phyloP scores from a whole-genome alignment of 2,797 vertebrate species.

The Moxostoma hubbsi region DNA sequence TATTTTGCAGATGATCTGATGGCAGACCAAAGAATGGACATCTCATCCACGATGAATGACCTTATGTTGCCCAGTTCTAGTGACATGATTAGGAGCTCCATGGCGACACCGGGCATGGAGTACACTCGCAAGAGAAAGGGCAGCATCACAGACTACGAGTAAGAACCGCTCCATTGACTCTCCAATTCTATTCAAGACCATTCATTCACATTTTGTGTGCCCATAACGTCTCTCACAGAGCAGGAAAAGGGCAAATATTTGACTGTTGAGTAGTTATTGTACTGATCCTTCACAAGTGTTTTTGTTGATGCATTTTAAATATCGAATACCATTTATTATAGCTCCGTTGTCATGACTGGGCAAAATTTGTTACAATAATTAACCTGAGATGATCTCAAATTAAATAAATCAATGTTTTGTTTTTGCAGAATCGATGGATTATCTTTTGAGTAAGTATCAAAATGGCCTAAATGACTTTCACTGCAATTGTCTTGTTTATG shows the following conservation, averaged over 20 bases:
- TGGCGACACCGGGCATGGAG: constrained; percentile 74
- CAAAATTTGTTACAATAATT: too few relatives aligned
- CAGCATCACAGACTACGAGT: constrained; percentile 95
- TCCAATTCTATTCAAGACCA: too few relatives aligned
- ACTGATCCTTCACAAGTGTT: too few relatives aligned
- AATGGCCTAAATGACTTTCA: background rate
- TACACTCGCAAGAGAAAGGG: constrained; percentile 86
- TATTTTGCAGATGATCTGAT: constrained; percentile 80
- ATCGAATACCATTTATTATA: too few relatives aligned
- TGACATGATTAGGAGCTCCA: constrained; percentile 92
- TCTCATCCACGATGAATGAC: constrained; percentile 97
- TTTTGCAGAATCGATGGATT: constrained; percentile 92
- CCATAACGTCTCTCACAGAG: too few relatives aligned
- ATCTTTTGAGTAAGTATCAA: constrained; percentile 91
- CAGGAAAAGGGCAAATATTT: too few relatives aligned
- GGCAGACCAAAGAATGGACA: constrained; percentile 99
- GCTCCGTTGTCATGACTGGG: too few relatives aligned
- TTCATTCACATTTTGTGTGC: too few relatives aligned
- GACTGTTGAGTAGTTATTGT: too few relatives aligned
- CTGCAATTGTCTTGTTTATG: background rate
- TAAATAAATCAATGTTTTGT: constrained; percentile 64
- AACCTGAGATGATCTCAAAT: background rate
- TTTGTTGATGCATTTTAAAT: too few relatives aligned
- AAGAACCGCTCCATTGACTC: constrained; percentile 54
- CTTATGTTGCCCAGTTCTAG: constrained; percentile 93